phyloP scores from a whole-genome alignment of 92 coral and sea anemone species.

The Heteractis magnifica region DNA sequence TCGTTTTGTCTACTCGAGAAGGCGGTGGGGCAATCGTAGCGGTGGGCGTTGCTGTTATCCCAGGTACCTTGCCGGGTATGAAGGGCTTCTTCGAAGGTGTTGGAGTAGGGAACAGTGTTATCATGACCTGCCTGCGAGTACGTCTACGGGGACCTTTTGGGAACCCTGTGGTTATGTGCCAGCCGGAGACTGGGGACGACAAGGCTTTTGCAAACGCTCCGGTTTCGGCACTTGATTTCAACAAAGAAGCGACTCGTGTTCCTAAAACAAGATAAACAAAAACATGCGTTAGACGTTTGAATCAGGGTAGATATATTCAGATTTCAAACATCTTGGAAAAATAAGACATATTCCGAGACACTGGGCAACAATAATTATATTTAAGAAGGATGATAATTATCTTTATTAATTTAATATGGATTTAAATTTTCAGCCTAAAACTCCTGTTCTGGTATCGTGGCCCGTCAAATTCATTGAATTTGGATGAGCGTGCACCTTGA shows the following conservation, averaged over 20 bases:
- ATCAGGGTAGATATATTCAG: no score
- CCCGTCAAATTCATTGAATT: no score
- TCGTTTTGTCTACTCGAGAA: constrained; percentile 25
- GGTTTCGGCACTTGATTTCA: constrained; percentile 86
- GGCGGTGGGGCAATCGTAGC: constrained; percentile 56
- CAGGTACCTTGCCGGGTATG: constrained; percentile 23
- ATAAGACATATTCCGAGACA: no score
- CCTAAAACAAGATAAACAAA: constrained; percentile 42
- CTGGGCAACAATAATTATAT: no score
- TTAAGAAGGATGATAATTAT: no score
- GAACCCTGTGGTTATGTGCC: constrained; percentile 91
- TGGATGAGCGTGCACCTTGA: no score
- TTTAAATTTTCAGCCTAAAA: no score
- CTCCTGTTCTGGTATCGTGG: no score
- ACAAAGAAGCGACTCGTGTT: constrained; percentile 65
- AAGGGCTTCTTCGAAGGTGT: constrained; percentile 29
- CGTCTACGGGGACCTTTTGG: constrained; percentile 75
- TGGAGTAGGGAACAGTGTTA: constrained; percentile 65
- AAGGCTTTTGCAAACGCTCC: constrained; percentile 72
- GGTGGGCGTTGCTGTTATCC: constrained; percentile 63
- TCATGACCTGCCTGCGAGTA: constrained; percentile 74
- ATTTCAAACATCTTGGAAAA: no score
- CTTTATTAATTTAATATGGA: no score
- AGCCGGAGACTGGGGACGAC: constrained; percentile 76
- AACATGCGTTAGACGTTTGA: background rate